Base-by-base conservation (phyloP, 2,888 invertebrate genomes). In the Xestia ashworthii region DNA sequence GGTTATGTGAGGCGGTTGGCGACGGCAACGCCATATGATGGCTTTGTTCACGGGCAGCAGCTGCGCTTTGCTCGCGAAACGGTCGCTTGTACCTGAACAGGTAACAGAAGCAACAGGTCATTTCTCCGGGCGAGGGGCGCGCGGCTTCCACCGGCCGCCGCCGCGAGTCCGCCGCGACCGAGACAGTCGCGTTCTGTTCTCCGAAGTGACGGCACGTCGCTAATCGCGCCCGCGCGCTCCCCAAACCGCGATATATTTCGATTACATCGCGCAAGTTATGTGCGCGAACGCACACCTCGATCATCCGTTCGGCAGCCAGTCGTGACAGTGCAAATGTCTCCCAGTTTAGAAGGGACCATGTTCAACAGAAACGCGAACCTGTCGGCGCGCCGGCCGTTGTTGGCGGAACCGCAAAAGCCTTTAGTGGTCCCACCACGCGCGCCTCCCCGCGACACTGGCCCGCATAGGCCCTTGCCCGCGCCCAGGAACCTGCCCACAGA, bases 61-160 rank as follows among this genome's bases (percentile, higher is more conserved):
- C 96, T 96, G 95, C 89, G 87, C 84, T 89, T 88, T 89, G 85
- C 89, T 92, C 91, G 95, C 93, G 88, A 94, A 94, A 93, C 94
- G 93, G 92, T 92, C 93, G 93, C 91, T 92, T 93, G 92, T 94
- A 94, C 96, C 96, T 96, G 96, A 93, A 93, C 96, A 96, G 96
- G 96, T 96, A 96, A 94, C 93, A 93, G 93, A 94, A 95, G 96
- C 96, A 96, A 96, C 96, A 96, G 96, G 96, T 96, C 95, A 95
- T 95, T 96, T 95, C 95, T 92, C 93, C 92, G 92, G 88, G 90
- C 89, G 93, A 92, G 95, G 95, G 95, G 94, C 90, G 94, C 92
- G 89, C 91, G 92, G 92, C 87, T 89, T 88, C 85, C 89, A 60
- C 50, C 82, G 89, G 89, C 90, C 81, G 81, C 82, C 80, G 62